Percentiles rank a stretch among this genome's conserved stretches.
These are phyloP conservation scores for Ceratina calcarata DNA, from an alignment of 1,140 invertebrate genomes.

Conservation along the genomic window DNA sequence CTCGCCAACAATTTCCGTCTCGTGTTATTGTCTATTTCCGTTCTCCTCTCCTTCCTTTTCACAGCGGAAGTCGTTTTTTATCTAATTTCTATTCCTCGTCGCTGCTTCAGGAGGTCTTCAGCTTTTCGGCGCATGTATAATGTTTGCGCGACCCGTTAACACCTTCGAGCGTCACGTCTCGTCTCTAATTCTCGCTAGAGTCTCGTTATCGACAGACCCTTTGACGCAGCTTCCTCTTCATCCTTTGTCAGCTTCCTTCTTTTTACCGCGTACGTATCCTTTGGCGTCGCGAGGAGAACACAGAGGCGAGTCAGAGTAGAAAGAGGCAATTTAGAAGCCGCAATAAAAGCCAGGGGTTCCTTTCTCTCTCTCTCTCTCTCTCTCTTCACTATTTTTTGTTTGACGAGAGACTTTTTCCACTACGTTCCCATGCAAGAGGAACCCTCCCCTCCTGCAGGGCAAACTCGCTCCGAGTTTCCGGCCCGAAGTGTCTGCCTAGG, in stretches of 20 bases:
- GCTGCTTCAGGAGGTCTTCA: background rate
- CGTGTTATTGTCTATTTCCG: constrained; percentile 39
- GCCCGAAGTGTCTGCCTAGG: constrained; percentile 65
- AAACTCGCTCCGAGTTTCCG: constrained; percentile 60
- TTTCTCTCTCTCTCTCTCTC: constrained; percentile 27
- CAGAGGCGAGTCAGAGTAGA: constrained; percentile 1
- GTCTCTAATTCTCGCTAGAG: background rate
- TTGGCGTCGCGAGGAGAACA: background rate
- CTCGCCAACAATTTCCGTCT: constrained; percentile 45
- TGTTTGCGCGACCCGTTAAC: constrained; percentile 27
- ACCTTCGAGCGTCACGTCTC: background rate
- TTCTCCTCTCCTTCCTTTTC: background rate
- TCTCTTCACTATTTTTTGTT: constrained; percentile 49
- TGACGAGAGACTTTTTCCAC: constrained; percentile 49
- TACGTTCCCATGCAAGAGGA: constrained; percentile 40
- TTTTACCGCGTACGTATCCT: background rate
- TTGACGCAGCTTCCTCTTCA: background rate
- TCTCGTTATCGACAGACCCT: constrained; percentile 23
- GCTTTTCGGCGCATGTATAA: background rate
- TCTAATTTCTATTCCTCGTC: constrained; percentile 21
- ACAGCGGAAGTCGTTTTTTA: constrained; percentile 30
- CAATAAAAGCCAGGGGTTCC: constrained; percentile 56
- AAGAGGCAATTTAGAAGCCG: constrained; percentile 21
- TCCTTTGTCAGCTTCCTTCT: background rate
- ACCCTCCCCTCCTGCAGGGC: constrained; percentile 23